Conservation (phyloP, 2,113 vertebrate species). For the Menidia beryllina region DNA sequence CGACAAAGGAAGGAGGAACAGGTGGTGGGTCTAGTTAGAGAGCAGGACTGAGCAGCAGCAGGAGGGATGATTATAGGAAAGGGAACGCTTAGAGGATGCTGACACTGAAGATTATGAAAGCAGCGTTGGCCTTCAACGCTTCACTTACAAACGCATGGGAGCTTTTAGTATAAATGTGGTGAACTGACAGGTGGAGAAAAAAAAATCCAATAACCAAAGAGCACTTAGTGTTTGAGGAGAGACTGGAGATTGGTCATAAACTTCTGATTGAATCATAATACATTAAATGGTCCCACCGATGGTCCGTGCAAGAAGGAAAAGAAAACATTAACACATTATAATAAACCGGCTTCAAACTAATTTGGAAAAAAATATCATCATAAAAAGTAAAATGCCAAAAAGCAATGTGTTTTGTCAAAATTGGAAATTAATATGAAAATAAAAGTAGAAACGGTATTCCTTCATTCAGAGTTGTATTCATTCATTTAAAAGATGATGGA, state of each 20-base stretch:
- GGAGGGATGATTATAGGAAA: constrained; percentile 58
- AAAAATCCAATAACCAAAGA: constrained; percentile 33
- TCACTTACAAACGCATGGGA: constrained; percentile 42
- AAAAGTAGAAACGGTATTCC: too few relatives aligned
- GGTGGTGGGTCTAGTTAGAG: constrained; percentile 31
- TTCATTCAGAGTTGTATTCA: too few relatives aligned
- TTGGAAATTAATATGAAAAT: too few relatives aligned
- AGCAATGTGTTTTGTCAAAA: too few relatives aligned
- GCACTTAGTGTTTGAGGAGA: constrained; percentile 15
- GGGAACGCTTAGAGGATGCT: constrained; percentile 60
- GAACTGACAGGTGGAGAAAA: constrained; percentile 36
- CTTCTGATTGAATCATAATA: constrained; percentile 39
- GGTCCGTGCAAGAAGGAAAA: background rate
- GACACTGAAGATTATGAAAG: constrained; percentile 49
- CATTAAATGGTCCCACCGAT: constrained; percentile 13
- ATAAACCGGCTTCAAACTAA: constrained; percentile 11
- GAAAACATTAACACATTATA: background rate
- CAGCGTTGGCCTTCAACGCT: constrained; percentile 35
- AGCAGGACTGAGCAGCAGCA: constrained; percentile 40
- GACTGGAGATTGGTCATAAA: constrained; percentile 31
- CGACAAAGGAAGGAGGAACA: constrained; percentile 16
- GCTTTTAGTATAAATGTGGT: constrained; percentile 46
- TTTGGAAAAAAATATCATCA: too few relatives aligned
- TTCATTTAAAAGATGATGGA: too few relatives aligned
- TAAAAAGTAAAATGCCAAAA: too few relatives aligned